phyloP scores from a whole-genome alignment of 2,113 vertebrate species.

The Pelecanus crispus region DNA sequence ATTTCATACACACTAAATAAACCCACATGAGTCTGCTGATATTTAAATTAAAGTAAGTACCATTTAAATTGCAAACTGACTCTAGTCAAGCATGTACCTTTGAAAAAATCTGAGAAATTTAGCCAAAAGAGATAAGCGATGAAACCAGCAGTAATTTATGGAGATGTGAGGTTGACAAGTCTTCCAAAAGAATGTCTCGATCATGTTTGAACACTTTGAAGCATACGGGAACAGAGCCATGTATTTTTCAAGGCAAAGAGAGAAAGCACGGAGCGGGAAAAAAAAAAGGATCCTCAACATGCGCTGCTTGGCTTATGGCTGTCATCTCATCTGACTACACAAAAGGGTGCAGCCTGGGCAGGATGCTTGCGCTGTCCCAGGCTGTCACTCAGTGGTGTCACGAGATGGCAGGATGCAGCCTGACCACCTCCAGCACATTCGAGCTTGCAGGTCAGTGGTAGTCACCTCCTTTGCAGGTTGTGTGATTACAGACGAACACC shows the following conservation, averaged over 20 bases:
- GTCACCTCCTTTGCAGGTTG: background rate
- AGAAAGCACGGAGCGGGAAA: background rate
- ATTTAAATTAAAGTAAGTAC: slow-evolving; percentile 8
- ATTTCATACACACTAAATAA: background rate
- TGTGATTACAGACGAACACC: background rate
- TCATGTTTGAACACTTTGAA: background rate
- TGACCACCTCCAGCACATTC: background rate
- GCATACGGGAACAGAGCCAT: background rate
- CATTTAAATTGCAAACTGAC: slow-evolving; percentile 17
- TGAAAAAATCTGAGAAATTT: background rate
- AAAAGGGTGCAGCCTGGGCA: background rate
- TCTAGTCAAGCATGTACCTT: background rate
- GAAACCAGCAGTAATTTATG: background rate
- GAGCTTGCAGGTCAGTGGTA: background rate
- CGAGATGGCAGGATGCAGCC: background rate
- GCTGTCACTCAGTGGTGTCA: background rate
- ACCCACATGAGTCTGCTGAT: background rate
- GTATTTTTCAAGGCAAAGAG: background rate
- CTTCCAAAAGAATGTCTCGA: background rate
- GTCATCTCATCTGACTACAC: background rate
- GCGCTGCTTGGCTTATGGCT: background rate
- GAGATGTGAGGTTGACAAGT: background rate
- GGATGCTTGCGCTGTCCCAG: background rate
- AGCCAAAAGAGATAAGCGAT: background rate
- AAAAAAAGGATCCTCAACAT: background rate